phyloP scores from a whole-genome alignment of 2,888 invertebrate species.

The Nasonia oneida region DNA sequence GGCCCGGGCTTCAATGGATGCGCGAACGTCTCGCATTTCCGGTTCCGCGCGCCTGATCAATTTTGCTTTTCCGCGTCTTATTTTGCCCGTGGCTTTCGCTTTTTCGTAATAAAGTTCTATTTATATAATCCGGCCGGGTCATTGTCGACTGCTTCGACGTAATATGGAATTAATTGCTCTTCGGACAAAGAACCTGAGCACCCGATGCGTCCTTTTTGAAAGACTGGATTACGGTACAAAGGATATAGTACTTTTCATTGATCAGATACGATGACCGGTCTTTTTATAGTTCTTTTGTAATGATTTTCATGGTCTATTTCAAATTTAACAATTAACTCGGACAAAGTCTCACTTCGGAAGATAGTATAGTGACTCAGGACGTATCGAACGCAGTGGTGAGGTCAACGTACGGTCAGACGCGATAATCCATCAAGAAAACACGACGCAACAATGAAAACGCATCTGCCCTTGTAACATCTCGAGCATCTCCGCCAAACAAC shows the following conservation, averaged over 20 bases:
- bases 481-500: not conserved
- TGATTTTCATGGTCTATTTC: not conserved
- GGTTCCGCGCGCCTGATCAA: constrained; percentile 50
- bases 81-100: constrained; percentile 21
- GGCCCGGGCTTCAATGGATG: constrained; percentile 59
- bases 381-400: not conserved
- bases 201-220: not conserved
- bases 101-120: constrained; percentile 53
- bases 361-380: not conserved
- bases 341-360: not conserved
- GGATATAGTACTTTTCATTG: constrained; percentile 44
- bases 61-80: constrained; percentile 42
- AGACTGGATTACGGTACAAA: constrained; percentile 33
- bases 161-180: constrained; percentile 55
- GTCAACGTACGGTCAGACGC: not conserved
- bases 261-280: constrained; percentile 28
- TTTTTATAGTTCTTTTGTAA: not conserved
- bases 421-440: not conserved
- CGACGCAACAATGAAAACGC: not conserved
- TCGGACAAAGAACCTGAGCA: constrained; percentile 33
- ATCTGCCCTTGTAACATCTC: not conserved
- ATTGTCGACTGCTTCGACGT: constrained; percentile 37
- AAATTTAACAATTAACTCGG: too few relatives aligned
- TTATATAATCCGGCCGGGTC: constrained; percentile 27
- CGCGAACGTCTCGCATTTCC: constrained; percentile 52